Percentiles rank a stretch among this genome's conserved stretches.
Evolutionary conservation across 2,113 vertebrate genomes (phyloP).

Genomic region (Baryphthengus martii): DNA sequence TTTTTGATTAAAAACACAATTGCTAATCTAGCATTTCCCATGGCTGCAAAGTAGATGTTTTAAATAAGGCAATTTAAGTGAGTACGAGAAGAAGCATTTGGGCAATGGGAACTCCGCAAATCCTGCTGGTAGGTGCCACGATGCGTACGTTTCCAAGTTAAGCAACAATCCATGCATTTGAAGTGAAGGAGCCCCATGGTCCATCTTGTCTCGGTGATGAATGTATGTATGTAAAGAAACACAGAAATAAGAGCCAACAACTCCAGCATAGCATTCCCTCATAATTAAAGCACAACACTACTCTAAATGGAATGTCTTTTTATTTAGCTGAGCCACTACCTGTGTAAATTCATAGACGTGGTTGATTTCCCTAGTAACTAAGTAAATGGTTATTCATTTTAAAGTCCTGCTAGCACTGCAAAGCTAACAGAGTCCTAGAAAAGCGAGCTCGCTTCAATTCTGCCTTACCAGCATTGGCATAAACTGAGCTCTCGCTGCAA

Average conservation of each 20-base stretch:
- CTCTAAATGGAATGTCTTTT: neutral
- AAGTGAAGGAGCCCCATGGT: neutral
- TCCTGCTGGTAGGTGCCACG: neutral
- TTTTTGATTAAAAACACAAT: neutral
- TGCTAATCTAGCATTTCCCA: neutral
- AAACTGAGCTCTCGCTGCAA: neutral
- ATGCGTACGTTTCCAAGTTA: neutral
- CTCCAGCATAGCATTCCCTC: neutral
- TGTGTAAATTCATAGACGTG: neutral
- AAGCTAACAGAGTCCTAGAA: neutral
- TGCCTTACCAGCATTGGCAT: neutral
- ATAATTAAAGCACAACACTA: neutral
- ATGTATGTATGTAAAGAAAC: fast-evolving
- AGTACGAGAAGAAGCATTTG: neutral
- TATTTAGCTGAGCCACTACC: neutral
- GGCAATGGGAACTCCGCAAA: neutral
- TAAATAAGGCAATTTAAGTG: neutral
- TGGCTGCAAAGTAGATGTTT: neutral
- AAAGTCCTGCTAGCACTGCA: neutral
- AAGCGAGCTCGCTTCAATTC: neutral
- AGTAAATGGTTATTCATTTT: neutral
- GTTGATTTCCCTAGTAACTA: neutral
- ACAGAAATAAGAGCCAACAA: neutral
- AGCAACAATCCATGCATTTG: neutral
- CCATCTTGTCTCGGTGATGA: neutral